Base-by-base conservation (phyloP, 2,888 invertebrate species). In the Sphaerophoria rueppellii region DNA sequence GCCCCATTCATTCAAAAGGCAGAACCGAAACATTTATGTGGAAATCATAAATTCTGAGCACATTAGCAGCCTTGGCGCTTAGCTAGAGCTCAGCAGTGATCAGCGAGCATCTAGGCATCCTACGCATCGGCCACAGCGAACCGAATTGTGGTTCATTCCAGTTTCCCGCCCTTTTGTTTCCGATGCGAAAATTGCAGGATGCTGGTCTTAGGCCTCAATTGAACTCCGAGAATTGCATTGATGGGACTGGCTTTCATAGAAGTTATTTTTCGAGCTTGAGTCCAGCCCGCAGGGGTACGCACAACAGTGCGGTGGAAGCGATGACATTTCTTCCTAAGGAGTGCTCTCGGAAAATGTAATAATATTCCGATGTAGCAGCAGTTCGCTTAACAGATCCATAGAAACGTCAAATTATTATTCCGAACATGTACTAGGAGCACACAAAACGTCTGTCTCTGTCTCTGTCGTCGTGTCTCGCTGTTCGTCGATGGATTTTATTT, bases 31-130 rank as follows among this genome's bases (percentile, higher is more conserved):
- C 32, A 75, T 72, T 61, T 76, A 43, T 43, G 83, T 76, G 75
- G 72, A 80, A 80, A 83, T 80, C 83, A 83, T 83, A 83, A 83
- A 83, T 83, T 83, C 83, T 72, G 80, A 75, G 67, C 65, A 74
- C 79, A 83, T 83, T 78, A 70, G 73, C 69, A 82, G 78, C 52
- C 72, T 50, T 63, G 37, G 65, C 35, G 65, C 69, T 43, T 69
- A 35, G 63, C 34, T 63, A 63, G 63, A 35, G 48, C 12, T 70
- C 43, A 60, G 61, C 52, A 43, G 55, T 55, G 24, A 24, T 24
- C 24, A 24, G 24, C 24, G 24, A 24, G 24, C 24, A 24, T 24
- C 46, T 61, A 43, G 5, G 14, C 74, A 40, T 7, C 83, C 83
- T 83, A 83, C 83, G 83, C 83, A 43, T 43, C 43, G 75, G 24